Base-by-base conservation (phyloP, 2,113 vertebrate species). In the Capreolus pygargus region DNA sequence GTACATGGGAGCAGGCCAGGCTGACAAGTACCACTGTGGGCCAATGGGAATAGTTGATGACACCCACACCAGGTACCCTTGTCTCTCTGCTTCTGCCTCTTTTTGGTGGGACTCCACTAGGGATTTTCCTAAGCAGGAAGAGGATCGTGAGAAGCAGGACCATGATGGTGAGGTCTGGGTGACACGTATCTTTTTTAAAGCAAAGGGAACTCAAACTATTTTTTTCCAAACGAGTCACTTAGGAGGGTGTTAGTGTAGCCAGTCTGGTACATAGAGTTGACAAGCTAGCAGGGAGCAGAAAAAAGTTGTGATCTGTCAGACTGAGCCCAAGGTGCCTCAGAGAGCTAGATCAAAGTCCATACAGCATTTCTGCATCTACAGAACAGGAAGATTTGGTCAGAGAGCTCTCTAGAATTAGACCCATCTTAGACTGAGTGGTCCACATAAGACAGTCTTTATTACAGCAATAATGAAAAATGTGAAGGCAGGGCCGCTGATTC, bases 401-500 rank as follows among this genome's bases (percentile, higher is more conserved):
- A 78, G 87, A 96, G 39, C 36, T 76, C 3, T 39, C 28, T 23
- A 94, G 81, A 97, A 67, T 95, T 58, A 92, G 82, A 7, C 43
- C 23, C 17, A 12, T 0, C 2, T 33, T 43, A 43, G 87, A 58
- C 19, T 43, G 50, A 15, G 81, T 30, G 47, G 82, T 54, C 23
- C 86, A 91, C 86, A 81, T 13, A 0, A 94, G 19, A 52, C 84
- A 39, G 23, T 47, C 6, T 27, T 39, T 82, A 60, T 54, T 64
- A 21, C 15, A 91, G 96, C 94, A 91, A 58, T 55, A 61, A 89
- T 86, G 93, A 79, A 47, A 96, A 55, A 67, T 83, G 0, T 12
- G 82, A 96, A 95, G 67, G 64, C 70, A 97, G 21, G 27, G 91
- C 36, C 70, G 64, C 64, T 83, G 64, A 27, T 79, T 97, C 95